A percentile compares a stretch with the other conserved stretches of the same genome.
Conservation (phyloP, 2,888 invertebrate genomes). For the Trichacis sp. region DNA sequence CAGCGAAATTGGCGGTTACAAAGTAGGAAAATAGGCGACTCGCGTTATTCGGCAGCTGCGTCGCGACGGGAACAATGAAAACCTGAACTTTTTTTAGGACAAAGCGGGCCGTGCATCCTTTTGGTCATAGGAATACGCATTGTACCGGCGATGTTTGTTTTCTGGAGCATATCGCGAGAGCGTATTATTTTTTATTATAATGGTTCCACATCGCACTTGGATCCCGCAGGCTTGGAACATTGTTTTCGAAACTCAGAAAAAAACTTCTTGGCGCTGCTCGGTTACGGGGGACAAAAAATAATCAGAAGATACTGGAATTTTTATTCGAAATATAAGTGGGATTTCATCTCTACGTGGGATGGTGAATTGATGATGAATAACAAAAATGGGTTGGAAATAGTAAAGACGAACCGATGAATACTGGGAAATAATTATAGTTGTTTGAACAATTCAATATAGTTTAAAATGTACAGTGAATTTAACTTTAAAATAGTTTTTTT, state of each 20-base stretch:
- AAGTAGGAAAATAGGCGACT: conserved; percentile 1
- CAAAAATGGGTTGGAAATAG: no score
- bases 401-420: no score
- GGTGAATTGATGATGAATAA: neutral
- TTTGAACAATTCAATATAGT: no score
- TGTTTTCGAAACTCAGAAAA: conserved; percentile 16
- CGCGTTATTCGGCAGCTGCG: neutral
- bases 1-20: neutral
- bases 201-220: neutral
- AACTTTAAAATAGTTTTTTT: no score
- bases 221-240: conserved; percentile 10
- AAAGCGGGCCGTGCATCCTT: conserved; percentile 2
- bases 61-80: conserved; percentile 5
- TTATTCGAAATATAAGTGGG: neutral
- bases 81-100: conserved; percentile 7
- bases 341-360: neutral
- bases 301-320: neutral
- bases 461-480: no score
- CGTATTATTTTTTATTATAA: conserved; percentile 26
- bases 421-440: no score
- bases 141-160: conserved; percentile 24
- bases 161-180: conserved; percentile 18
- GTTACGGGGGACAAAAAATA: neutral
- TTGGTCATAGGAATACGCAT: conserved; percentile 13
- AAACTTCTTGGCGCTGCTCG: conserved; percentile 17